Evolutionary conservation across 2,797 vertebrate genomes (phyloP).

Genomic region (Pipistrellus pygmaeus): DNA sequence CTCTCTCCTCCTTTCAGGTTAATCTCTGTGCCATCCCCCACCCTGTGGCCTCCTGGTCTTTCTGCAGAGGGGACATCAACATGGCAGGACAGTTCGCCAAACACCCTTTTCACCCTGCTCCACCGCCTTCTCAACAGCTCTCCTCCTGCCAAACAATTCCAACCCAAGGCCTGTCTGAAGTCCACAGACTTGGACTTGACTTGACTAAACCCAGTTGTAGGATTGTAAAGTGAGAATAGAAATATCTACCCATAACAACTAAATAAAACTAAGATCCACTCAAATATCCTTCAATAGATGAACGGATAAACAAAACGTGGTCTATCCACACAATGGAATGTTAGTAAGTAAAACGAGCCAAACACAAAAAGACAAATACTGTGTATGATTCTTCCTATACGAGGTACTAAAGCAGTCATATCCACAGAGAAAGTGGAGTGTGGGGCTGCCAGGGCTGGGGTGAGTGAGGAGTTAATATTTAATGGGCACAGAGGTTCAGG

Average conservation of each 20-base stretch:
- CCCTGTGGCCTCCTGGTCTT: background rate
- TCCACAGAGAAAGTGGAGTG: background rate
- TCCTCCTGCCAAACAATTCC: background rate
- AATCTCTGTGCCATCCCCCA: background rate
- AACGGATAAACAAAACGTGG: background rate
- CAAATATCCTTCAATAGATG: background rate
- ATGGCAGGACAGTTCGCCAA: background rate
- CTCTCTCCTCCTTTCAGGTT: background rate
- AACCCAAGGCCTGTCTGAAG: background rate
- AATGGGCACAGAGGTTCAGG: background rate
- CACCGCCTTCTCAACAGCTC: background rate
- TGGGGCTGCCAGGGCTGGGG: rapidly evolving
- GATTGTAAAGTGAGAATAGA: background rate
- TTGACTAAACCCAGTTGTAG: background rate
- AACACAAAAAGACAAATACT: background rate
- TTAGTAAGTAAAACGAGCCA: background rate
- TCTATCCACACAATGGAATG: rapidly evolving
- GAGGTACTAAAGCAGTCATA: background rate
- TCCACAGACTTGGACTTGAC: background rate
- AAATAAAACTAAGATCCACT: background rate
- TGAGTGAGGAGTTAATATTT: background rate
- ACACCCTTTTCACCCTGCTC: background rate
- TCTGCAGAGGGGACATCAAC: background rate
- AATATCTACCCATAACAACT: background rate
- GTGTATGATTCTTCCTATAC: background rate